Percentiles rank a stretch among this genome's conserved stretches.
Conservation (phyloP, 2,888 invertebrate species). For the Dasysyrphus tricinctus region DNA sequence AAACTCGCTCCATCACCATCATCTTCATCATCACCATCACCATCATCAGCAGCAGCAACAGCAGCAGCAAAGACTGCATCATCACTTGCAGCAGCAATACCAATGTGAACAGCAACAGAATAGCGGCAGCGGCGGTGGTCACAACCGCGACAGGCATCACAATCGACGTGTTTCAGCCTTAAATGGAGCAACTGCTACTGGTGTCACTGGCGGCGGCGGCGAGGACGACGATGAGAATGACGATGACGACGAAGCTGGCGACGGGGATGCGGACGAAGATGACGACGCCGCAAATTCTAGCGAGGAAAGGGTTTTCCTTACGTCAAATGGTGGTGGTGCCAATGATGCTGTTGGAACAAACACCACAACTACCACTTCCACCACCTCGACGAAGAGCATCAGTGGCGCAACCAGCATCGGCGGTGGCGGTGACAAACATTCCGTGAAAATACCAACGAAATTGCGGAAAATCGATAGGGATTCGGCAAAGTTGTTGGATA, state of each 20-base stretch:
- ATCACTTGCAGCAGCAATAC: conserved; percentile 62
- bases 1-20: conserved; percentile 80
- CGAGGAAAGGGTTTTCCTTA: conserved; percentile 70
- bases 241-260: conserved; percentile 27
- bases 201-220: conserved; percentile 63
- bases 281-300: conserved; percentile 74
- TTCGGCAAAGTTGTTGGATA: conserved; percentile 81
- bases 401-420: conserved; percentile 79
- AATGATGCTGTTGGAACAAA: conserved; percentile 70
- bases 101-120: conserved; percentile 72
- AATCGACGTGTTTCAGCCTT: conserved; percentile 74
- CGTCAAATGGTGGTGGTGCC: conserved; percentile 69
- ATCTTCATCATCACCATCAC: conserved; percentile 74
- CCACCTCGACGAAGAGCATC: conserved; percentile 70
- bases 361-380: conserved; percentile 52
- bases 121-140: conserved; percentile 48
- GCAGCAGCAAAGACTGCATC: conserved; percentile 72
- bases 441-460: conserved; percentile 82
- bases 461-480: conserved; percentile 85
- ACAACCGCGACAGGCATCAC: conserved; percentile 76
- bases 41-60: conserved; percentile 67
- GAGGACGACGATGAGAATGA: conserved; percentile 69
- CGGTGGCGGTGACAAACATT: conserved; percentile 79
- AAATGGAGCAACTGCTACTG: conserved; percentile 73
- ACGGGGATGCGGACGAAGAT: conserved; percentile 68